Percentiles rank a stretch among this genome's conserved stretches.
These are phyloP conservation scores for Polyergus mexicanus DNA, from an alignment of 1,140 invertebrate species.

Conservation along the genomic window DNA sequence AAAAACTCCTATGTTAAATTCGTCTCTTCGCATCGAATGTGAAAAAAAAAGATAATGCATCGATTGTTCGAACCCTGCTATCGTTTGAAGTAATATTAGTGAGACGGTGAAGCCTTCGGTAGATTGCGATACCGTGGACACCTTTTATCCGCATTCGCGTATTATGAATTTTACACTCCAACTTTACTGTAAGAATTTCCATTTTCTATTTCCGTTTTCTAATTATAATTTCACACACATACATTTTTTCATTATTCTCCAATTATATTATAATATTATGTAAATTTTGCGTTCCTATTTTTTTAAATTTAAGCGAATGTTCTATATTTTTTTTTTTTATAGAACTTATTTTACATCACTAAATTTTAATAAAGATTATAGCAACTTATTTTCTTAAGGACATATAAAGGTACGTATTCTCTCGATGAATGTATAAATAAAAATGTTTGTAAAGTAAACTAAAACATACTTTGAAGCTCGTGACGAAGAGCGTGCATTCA, in stretches of 20 bases:
- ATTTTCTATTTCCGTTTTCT: neutral
- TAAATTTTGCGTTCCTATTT: neutral
- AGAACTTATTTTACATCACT: conserved; percentile 6
- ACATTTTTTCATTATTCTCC: neutral
- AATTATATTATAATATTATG: neutral
- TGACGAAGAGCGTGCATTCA: conserved; percentile 28
- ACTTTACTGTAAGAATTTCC: neutral
- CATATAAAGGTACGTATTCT: conserved; percentile 31
- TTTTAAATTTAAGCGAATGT: neutral
- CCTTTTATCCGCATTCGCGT: neutral
- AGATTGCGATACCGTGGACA: neutral
- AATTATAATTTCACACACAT: neutral
- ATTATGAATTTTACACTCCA: neutral
- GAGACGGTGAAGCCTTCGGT: neutral
- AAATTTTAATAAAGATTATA: conserved; percentile 1
- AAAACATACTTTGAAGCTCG: neutral
- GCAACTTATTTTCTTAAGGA: neutral
- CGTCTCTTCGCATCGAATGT: neutral
- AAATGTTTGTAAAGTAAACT: neutral
- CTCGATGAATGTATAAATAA: neutral
- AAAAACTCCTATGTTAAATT: conserved; percentile 3
- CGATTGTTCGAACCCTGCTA: conserved; percentile 3
- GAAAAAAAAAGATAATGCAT: conserved; percentile 3
- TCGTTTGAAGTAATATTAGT: neutral
- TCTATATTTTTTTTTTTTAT: neutral